These are phyloP conservation scores for Cinara cedri DNA, from an alignment of 2,888 invertebrate species.

Conservation along the genomic window DNA sequence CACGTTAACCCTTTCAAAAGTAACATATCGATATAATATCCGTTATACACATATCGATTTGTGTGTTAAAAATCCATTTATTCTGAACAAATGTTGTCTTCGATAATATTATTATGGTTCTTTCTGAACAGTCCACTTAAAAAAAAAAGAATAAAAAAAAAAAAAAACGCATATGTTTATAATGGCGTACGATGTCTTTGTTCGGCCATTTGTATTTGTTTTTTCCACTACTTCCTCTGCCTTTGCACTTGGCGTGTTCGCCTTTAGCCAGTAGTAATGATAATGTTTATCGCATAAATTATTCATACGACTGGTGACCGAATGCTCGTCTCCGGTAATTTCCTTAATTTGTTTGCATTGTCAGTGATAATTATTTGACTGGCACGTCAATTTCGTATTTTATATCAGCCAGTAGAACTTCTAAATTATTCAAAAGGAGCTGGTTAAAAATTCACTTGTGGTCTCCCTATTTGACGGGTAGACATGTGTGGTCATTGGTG, in stretches of 20 bases:
- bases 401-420: neutral
- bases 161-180: too few relatives aligned
- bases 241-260: neutral
- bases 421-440: slow-evolving; percentile 28
- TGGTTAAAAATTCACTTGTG: neutral
- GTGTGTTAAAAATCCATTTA: too few relatives aligned
- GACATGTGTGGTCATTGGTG: neutral
- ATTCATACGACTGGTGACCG: slow-evolving; percentile 19
- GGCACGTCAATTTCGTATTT: neutral
- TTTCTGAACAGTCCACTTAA: too few relatives aligned
- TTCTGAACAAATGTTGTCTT: too few relatives aligned
- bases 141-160: too few relatives aligned
- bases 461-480: neutral
- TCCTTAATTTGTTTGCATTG: slow-evolving; percentile 39
- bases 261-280: neutral
- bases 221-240: neutral
- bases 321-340: slow-evolving; percentile 24
- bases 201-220: slow-evolving; percentile 19
- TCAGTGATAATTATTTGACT: slow-evolving; percentile 36
- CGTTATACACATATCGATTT: too few relatives aligned
- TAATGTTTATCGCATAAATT: slow-evolving; percentile 38
- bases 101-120: too few relatives aligned
- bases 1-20: too few relatives aligned
- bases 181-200: neutral
- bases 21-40: too few relatives aligned